Percentiles rank a stretch among this genome's conserved stretches.
Conservation (phyloP, 2,888 invertebrate genomes). For the Aquatica leii region DNA sequence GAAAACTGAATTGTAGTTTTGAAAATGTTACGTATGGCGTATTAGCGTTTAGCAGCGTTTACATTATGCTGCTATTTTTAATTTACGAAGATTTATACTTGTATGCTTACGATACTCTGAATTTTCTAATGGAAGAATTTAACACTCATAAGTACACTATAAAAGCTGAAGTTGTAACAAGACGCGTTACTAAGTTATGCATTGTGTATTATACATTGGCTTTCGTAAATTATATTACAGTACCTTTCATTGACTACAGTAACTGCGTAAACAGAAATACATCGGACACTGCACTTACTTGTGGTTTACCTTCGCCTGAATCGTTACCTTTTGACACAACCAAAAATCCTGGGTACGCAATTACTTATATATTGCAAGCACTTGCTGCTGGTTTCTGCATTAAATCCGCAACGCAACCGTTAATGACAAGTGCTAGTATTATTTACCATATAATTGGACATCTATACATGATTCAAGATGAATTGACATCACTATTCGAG, state of each 20-base stretch:
- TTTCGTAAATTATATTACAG: background rate
- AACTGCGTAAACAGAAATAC: constrained; percentile 1
- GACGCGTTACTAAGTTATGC: background rate
- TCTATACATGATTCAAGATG: constrained; percentile 3
- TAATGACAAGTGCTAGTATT: constrained; percentile 4
- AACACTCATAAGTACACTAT: constrained; percentile 1
- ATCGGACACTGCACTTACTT: constrained; percentile 3
- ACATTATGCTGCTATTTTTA: background rate
- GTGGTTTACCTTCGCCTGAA: constrained; percentile 16
- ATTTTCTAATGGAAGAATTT: constrained; percentile 10
- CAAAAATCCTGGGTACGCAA: background rate
- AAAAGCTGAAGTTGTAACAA: constrained; percentile 2
- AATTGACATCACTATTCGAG: background rate
- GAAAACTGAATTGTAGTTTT: constrained; percentile 1
- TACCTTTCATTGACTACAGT: constrained; percentile 2
- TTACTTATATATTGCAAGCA: constrained; percentile 4
- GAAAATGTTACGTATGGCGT: constrained; percentile 10
- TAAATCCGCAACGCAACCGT: background rate
- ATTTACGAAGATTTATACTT: background rate
- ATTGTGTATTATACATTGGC: background rate
- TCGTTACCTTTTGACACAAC: constrained; percentile 8
- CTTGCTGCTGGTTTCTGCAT: background rate
- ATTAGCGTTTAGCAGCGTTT: background rate
- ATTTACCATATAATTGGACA: constrained; percentile 14
- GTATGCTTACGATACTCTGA: background rate